Evolutionary conservation across 2,113 vertebrate genomes (phyloP), one percentile per base, ranked within the genome.

Genomic region (Hippocampus mohnikei): DNA sequence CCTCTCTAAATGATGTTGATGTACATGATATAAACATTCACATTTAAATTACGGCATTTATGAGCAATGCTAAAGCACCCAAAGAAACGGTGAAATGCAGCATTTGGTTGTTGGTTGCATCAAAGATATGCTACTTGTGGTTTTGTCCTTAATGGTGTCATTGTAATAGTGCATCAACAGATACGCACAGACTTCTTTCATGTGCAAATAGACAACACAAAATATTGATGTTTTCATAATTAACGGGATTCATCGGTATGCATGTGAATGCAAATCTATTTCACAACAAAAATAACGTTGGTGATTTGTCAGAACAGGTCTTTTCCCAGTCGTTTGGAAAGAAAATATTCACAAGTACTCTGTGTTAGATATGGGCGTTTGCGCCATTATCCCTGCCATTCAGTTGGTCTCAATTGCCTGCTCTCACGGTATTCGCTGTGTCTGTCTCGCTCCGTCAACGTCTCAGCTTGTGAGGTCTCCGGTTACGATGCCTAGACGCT

Each of bases 1-100:
- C 75, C 23, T 76, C 69, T 87, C 83, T 83, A 71, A 40, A 81
- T 84, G 84, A 84, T 84, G 84, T 84, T 4, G 70, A 78, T 75
- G 46, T 69, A 40, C 78, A 79, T 81, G 71, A 87, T 74, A 81
- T 82, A 84, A 86, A 82, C 71, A 83, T 40, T 67, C 76, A 72
- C 63, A 79, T 82, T 53, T 75, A 84, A 85, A 79, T 72, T 81
- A 87, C 79, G 84, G 77, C 74, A 80, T 66, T 62, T 75, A 75
- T 80, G 74, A 81, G 68, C 63, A 74, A 65, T 33, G 23, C 66
- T 77, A 73, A 63, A 56, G 69, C 66, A 81, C 73, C 53, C 66
- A 65, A n/a, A 69, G 6, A 62, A 77, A 84, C 42, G 74, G 46
- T n/a, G 41, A 71, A 77, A 82, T 58, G 59, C 42, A 78, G 78